Conservation (phyloP, 64 coral and sea anemone genomes). For the Actinia tenebrosa region DNA sequence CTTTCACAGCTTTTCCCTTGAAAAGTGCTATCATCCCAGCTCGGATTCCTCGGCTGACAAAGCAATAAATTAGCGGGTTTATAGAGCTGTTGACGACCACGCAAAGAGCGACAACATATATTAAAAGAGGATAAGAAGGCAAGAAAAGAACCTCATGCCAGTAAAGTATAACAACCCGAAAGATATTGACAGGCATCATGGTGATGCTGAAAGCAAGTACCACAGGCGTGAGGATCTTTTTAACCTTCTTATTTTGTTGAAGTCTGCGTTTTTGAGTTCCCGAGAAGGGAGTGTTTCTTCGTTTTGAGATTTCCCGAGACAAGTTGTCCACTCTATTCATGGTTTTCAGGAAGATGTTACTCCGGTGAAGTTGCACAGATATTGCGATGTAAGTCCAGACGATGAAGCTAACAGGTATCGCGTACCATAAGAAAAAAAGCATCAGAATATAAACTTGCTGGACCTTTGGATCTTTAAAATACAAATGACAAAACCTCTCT, state of each 20-base stretch:
- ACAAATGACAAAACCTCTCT: neutral
- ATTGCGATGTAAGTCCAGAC: constrained; percentile 45
- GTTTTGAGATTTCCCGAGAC: neutral
- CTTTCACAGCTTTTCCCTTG: neutral
- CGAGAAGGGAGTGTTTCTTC: neutral
- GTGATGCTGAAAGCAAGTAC: constrained; percentile 42
- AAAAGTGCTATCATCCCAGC: neutral
- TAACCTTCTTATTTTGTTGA: constrained; percentile 55
- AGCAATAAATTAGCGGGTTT: constrained; percentile 56
- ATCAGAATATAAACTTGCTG: constrained; percentile 1
- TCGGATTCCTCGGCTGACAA: constrained; percentile 48
- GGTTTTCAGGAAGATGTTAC: constrained; percentile 30
- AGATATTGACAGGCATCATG: constrained; percentile 53
- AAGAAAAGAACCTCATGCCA: neutral
- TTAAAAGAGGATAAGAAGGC: constrained; percentile 17
- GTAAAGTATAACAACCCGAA: constrained; percentile 39
- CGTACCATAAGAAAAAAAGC: constrained; percentile 17
- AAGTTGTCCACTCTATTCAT: neutral
- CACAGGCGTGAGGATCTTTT: constrained; percentile 58
- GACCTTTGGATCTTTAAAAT: neutral
- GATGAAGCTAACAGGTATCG: constrained; percentile 36
- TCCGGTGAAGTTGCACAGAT: constrained; percentile 32
- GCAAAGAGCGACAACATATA: constrained; percentile 3
- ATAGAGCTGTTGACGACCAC: constrained; percentile 40
- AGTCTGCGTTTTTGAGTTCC: constrained; percentile 22